Evolutionary conservation across 1,140 invertebrate species (phyloP).

Genomic region (Lethrus apterus): DNA sequence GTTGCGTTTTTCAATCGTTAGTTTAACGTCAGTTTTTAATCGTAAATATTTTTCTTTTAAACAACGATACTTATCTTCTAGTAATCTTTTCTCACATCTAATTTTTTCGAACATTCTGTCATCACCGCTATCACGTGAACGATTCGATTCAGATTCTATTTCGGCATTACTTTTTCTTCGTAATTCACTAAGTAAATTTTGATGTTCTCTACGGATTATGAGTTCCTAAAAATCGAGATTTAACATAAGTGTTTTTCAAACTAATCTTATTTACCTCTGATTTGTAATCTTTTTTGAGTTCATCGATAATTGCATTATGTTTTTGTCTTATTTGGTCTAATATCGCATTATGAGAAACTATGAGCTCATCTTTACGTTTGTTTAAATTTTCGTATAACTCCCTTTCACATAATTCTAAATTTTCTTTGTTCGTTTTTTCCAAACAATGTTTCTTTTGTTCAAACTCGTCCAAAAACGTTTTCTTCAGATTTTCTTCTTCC

Average conservation of each 20-base stretch:
- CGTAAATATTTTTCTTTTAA: constrained; percentile 73
- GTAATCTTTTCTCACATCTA: constrained; percentile 60
- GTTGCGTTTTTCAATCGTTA: constrained; percentile 53
- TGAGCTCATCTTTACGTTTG: constrained; percentile 41
- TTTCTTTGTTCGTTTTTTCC: constrained; percentile 36
- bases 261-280: constrained; percentile 44
- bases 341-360: constrained; percentile 44
- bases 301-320: constrained; percentile 45
- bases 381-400: constrained; percentile 40
- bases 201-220: constrained; percentile 55
- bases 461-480: constrained; percentile 38
- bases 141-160: constrained; percentile 48
- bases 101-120: constrained; percentile 55
- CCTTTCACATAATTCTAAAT: constrained; percentile 40
- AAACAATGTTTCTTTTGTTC: constrained; percentile 45
- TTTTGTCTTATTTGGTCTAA: constrained; percentile 46
- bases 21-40: constrained; percentile 69
- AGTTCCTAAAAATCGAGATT: constrained; percentile 43
- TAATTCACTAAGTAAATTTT: constrained; percentile 53
- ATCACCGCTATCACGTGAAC: constrained; percentile 43
- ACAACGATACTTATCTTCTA: constrained; percentile 71
- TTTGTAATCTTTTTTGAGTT: constrained; percentile 53
- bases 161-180: constrained; percentile 54
- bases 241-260: not conserved
- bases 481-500: constrained; percentile 36